Conservation (phyloP, 1,140 invertebrate genomes). For the Eriocheir sinensis region DNA sequence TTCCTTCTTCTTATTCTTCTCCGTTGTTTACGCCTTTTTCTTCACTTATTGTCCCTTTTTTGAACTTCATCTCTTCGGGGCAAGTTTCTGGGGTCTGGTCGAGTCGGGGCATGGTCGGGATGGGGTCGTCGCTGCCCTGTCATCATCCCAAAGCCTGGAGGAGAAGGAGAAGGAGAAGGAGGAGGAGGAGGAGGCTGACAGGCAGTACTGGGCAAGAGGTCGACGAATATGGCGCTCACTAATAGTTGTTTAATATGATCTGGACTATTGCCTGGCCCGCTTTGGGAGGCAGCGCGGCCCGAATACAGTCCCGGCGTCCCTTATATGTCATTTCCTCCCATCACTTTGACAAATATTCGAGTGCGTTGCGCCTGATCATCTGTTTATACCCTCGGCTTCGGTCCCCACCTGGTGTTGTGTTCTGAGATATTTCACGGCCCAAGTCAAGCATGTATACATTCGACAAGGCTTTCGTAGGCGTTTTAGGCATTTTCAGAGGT, state of each 20-base stretch:
- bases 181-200: constrained; percentile 38
- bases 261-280: constrained; percentile 33
- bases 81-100: no score
- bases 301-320: not conserved
- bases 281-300: not conserved
- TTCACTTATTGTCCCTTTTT: not conserved
- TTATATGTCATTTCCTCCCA: constrained; percentile 63
- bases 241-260: constrained; percentile 71
- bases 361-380: not conserved
- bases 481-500: no score
- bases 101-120: not conserved
- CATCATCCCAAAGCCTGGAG: not conserved
- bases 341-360: constrained; percentile 54
- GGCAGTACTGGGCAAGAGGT: constrained; percentile 37
- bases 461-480: no score
- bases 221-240: constrained; percentile 40
- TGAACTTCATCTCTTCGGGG: not conserved
- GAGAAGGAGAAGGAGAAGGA: no score
- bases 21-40: not conserved
- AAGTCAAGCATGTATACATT: no score
- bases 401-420: no score
- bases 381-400: constrained; percentile 18
- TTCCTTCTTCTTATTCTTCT: not conserved
- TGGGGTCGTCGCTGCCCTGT: not conserved
- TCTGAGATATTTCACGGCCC: no score